Percentiles rank a stretch among this genome's conserved stretches.
phyloP scores from a whole-genome alignment of 1,140 invertebrate genomes.

The Megathymus violae region DNA sequence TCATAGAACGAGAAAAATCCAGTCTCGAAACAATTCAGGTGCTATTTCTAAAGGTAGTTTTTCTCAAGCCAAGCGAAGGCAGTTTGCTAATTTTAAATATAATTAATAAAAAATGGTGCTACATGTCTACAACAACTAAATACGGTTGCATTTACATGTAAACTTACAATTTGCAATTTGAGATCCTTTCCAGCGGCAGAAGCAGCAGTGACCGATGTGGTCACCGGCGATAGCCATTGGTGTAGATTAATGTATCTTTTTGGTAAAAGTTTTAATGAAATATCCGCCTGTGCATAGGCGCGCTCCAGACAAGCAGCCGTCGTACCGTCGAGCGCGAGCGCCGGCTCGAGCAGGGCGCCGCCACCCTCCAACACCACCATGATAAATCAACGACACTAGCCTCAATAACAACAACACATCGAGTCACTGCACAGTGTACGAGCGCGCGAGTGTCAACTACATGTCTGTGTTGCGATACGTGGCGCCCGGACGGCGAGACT shows the following conservation, averaged over 20 bases:
- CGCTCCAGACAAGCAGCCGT: constrained; percentile 85
- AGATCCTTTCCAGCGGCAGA: constrained; percentile 87
- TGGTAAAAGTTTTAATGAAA: constrained; percentile 93
- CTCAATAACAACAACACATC: constrained; percentile 50
- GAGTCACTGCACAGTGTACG: constrained; percentile 56
- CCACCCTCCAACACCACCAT: constrained; percentile 90
- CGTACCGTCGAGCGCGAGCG: constrained; percentile 79
- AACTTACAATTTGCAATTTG: constrained; percentile 88
- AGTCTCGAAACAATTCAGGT: too few species aligned
- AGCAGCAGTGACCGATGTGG: constrained; percentile 73
- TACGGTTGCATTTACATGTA: neutral
- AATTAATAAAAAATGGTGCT: too few species aligned
- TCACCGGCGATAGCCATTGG: constrained; percentile 92
- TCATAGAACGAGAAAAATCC: too few species aligned
- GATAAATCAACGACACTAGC: constrained; percentile 37
- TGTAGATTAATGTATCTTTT: constrained; percentile 95
- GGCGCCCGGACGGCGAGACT: constrained; percentile 59
- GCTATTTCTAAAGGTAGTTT: too few species aligned
- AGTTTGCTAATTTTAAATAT: too few species aligned
- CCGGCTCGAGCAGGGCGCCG: constrained; percentile 84
- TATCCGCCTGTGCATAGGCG: constrained; percentile 90
- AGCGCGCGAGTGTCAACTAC: constrained; percentile 52
- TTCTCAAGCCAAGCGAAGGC: too few species aligned
- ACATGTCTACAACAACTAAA: too few species aligned
- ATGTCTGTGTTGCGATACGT: constrained; percentile 67